Base-by-base conservation (phyloP, 2,113 vertebrate genomes). In the Drymodes brunneopygia region DNA sequence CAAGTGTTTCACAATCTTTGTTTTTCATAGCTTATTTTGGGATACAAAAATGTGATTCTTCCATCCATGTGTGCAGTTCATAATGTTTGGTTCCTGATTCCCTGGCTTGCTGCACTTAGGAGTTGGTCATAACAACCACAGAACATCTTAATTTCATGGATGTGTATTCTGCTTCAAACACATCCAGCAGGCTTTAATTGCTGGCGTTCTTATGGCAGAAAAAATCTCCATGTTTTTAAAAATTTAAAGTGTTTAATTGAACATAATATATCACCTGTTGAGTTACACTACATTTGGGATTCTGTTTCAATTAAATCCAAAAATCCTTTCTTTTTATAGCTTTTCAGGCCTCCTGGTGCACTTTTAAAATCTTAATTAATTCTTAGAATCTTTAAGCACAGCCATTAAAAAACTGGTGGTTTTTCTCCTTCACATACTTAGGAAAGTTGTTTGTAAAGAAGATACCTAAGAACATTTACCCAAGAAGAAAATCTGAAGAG, bases 321-420 rank as follows among this genome's bases (percentile, higher is more conserved):
- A 87, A 66, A 25, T 27, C 19, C 12, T 36, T 81, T 54, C 7
- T 60, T 84, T 91, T 92, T 71, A 81, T 54, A 53, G 42, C 28
- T 33, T 88, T 91, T 56, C 42, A 73, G 40, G 25, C 12, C 44
- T 91, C 29, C n/a, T 74, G 51, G 44, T 91, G 40, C 51, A 83
- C n/a, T 82, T 90, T 57, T 13, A 51, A 92, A 93, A 38, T 67
- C 38, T 75, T 88, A 90, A 84, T 91, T 91, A 86, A 88, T 81
- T 94, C 81, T 78, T 58, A 47, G 33, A 70, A 11, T 62, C 28
- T 73, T 71, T 73, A 86, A 87, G 47, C 47, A 22, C 3, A 5
- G 15, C 10, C 38, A 64, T 84, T 74, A 36, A 84, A 86, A 73
- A 60, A 20, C 7, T 56, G 29, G 17, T 91, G 11, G 12, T 81